Percentiles rank a stretch among this genome's conserved stretches.
These are phyloP conservation scores for Apomyelois bistriatella DNA, from an alignment of 2,888 invertebrate species.

Conservation along the genomic window DNA sequence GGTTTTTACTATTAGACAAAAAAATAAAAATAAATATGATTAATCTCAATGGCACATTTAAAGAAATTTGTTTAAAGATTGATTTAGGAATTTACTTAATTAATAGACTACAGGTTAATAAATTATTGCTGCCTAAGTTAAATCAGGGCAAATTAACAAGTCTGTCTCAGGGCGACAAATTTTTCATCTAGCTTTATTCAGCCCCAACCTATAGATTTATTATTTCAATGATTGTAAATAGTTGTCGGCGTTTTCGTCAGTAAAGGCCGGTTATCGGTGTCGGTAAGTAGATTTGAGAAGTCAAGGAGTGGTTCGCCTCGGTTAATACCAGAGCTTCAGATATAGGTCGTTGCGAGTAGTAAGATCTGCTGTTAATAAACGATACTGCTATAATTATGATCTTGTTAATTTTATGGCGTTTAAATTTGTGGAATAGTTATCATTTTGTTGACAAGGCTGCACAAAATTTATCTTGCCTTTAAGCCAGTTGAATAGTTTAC, in stretches of 20 bases:
- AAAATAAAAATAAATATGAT: no score
- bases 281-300: conserved; percentile 62
- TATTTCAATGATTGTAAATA: neutral
- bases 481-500: no score
- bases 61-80: no score
- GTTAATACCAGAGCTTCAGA: conserved; percentile 46
- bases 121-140: no score
- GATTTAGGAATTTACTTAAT: no score
- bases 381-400: neutral
- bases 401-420: conserved; percentile 4
- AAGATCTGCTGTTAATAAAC: neutral
- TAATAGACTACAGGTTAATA: no score
- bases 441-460: neutral
- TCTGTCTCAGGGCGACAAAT: no score
- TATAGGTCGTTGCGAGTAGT: conserved; percentile 22
- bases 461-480: neutral
- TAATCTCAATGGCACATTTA: no score
- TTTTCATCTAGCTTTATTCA: no score
- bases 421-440: neutral
- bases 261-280: conserved; percentile 73
- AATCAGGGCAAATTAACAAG: no score
- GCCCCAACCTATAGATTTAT: neutral
- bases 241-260: conserved; percentile 68
- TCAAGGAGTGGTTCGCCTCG: conserved; percentile 56
- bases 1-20: no score